These are phyloP conservation scores for Chironomus tepperi DNA, from an alignment of 1,140 invertebrate species.

Conservation along the genomic window DNA sequence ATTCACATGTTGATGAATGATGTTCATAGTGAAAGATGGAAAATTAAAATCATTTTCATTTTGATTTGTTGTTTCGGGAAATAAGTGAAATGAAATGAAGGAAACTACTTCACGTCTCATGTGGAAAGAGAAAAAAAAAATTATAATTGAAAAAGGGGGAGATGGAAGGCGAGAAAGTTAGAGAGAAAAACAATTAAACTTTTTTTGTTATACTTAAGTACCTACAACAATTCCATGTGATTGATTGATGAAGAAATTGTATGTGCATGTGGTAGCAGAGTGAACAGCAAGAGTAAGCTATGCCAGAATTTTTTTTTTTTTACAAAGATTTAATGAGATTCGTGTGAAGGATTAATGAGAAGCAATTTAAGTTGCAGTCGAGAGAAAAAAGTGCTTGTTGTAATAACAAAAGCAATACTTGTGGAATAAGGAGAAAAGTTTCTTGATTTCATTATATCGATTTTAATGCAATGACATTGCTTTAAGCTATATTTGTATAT, in stretches of 20 bases:
- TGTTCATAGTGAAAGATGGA: background rate
- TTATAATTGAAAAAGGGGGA: no score
- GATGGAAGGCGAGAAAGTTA: no score
- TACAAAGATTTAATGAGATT: no score
- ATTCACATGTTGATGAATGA: no score
- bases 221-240: background rate
- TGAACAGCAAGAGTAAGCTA: no score
- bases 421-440: no score
- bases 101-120: background rate
- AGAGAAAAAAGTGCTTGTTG: no score
- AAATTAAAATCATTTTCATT: slow-evolving; percentile 18
- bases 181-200: slow-evolving; percentile 22
- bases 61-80: background rate
- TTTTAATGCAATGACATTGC: slow-evolving; percentile 5
- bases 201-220: background rate
- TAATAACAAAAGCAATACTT: no score
- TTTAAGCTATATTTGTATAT: background rate
- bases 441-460: background rate
- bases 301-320: no score
- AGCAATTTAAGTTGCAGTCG: no score
- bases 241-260: background rate
- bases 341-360: no score
- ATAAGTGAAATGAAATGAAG: background rate
- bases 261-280: no score
- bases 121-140: background rate